A percentile compares a stretch with the other conserved stretches of the same genome.
Conservation (phyloP, 1,140 invertebrate species). For the Popillia japonica region DNA sequence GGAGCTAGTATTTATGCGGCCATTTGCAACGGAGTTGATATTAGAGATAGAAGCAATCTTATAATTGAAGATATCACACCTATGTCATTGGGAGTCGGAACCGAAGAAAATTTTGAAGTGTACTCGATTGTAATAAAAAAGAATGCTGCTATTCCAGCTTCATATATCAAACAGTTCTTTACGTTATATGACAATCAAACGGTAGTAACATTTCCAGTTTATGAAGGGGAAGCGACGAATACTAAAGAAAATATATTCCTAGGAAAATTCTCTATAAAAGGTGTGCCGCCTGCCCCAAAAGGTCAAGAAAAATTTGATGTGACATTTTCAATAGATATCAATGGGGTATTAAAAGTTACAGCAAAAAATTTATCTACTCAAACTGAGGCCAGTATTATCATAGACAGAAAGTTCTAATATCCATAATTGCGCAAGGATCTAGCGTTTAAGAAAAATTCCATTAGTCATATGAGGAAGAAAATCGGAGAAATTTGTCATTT, state of each 20-base stretch:
- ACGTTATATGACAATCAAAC: neutral
- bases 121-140: neutral
- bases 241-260: neutral
- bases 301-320: constrained; percentile 3
- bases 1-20: constrained; percentile 67
- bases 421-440: too few species aligned
- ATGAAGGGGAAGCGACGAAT: neutral
- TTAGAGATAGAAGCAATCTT: neutral
- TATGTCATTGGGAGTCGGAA: neutral
- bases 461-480: too few species aligned
- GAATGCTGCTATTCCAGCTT: neutral
- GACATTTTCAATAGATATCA: neutral
- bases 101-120: neutral
- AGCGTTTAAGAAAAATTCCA: constrained; percentile 92
- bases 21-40: neutral
- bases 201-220: neutral
- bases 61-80: constrained; percentile 17
- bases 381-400: neutral
- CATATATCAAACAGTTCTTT: neutral
- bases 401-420: neutral
- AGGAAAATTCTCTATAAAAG: neutral
- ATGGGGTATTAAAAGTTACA: neutral
- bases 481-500: too few species aligned
- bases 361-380: neutral
- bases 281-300: neutral